Conservation (phyloP, 1,140 invertebrate species). For the Drosophila bipectinata region DNA sequence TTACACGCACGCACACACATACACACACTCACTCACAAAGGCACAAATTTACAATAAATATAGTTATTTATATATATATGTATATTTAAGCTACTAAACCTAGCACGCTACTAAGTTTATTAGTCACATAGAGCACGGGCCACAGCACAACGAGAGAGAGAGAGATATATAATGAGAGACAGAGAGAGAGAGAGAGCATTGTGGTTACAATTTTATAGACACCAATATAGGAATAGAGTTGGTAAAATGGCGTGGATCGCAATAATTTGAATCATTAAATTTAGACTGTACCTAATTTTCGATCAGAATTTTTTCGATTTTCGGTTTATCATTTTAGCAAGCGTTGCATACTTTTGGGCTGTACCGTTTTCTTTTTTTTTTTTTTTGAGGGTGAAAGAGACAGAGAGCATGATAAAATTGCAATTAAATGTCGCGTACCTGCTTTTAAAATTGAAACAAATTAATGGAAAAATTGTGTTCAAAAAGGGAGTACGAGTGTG, state of each 20-base stretch:
- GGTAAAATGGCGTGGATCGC: slow-evolving; percentile 45
- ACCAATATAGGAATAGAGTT: slow-evolving; percentile 68
- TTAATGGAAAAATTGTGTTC: slow-evolving; percentile 65
- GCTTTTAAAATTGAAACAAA: slow-evolving; percentile 66
- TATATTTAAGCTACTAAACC: slow-evolving; percentile 70
- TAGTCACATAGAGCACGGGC: slow-evolving; percentile 69
- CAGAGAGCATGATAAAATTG: slow-evolving; percentile 66
- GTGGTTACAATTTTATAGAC: slow-evolving; percentile 72
- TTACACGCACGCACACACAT: slow-evolving; percentile 32
- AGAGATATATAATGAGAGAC: slow-evolving; percentile 51
- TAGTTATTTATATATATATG: slow-evolving; percentile 28
- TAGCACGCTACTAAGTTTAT: slow-evolving; percentile 75
- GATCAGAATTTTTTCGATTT: slow-evolving; percentile 39
- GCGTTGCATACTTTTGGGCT: slow-evolving; percentile 76
- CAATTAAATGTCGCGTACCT: slow-evolving; percentile 74
- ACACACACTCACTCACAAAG: slow-evolving; percentile 22
- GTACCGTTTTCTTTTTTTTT: slow-evolving; percentile 15
- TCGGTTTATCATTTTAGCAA: slow-evolving; percentile 46
- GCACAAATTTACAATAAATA: slow-evolving; percentile 26
- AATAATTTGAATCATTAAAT: slow-evolving; percentile 46
- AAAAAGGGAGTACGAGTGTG: slow-evolving; percentile 32
- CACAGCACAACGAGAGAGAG: slow-evolving; percentile 70
- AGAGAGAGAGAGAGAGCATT: slow-evolving; percentile 58
- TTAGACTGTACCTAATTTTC: slow-evolving; percentile 74
- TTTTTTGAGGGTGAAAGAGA: slow-evolving; percentile 47